Base-by-base conservation (phyloP, 2,797 vertebrate genomes). In the Hyperoplus lanceolatus region DNA sequence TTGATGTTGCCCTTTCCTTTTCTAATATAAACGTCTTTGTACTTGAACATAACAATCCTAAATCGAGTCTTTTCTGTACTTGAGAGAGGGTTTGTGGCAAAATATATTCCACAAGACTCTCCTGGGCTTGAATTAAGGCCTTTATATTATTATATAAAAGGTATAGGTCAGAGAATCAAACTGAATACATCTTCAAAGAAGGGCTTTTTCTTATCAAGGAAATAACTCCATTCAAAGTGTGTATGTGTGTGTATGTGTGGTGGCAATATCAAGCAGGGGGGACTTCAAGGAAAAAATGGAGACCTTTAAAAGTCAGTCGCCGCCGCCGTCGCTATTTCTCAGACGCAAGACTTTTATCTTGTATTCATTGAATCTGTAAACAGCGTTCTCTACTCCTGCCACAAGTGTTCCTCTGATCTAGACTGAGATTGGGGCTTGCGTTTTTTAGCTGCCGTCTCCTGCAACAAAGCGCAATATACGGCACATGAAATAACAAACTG, bases 251-350 rank as follows among this genome's bases (percentile, higher is more conserved):
- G 55, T 60, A 43, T 73, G 68, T 62, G 13, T 60, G 57, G 54
- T 62, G 15, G 80, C 86, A 89, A 89, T 91, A 90, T 92, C 89
- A 90, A 90, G 90, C 86, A 82, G 82, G 81, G 82, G 81, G 81
- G 83, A 93, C 90, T 89, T 94, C 87, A 94, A 94, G 90, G 88
- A 87, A 93, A 29, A 92, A 91, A 92, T 84, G 81, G 87, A 94
- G 94, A 95, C 92, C 93, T 95, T 94, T 94, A 93, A 95, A 94
- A 94, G 93, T 94, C 94, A 94, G 90, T 89, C 75, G 89, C 82
- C 53, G 89, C 82, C 53, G 87, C 88, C 75, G 77, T 87, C 78
- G 83, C 87, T 68, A 77, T 93, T 94, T 94, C 84, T 88, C 83
- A 83, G 90, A 92, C 83, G 87, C 91, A 78, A 29, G 86, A 90